phyloP scores from a whole-genome alignment of 2,797 vertebrate species.

The Leptoclinus maculatus region DNA sequence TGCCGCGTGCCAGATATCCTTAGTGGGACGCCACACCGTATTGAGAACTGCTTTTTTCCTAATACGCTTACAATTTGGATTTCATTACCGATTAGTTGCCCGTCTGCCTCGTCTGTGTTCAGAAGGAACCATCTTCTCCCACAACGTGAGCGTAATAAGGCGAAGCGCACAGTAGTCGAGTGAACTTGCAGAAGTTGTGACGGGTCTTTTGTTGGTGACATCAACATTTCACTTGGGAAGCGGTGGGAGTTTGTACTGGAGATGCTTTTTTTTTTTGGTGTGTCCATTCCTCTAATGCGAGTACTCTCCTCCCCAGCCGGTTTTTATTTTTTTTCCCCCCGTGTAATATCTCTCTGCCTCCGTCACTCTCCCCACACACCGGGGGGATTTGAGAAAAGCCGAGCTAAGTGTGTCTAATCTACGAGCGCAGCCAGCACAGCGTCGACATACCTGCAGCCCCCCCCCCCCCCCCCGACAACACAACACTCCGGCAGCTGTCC shows the following conservation, averaged over 20 bases:
- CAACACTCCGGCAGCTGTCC: constrained; percentile 52
- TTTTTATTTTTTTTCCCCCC: constrained; percentile 47
- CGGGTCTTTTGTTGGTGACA: constrained; percentile 31
- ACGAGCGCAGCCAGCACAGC: constrained; percentile 54
- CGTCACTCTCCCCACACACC: neutral
- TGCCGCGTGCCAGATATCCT: constrained; percentile 24
- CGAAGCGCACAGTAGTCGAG: constrained; percentile 22
- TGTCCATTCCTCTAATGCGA: constrained; percentile 3
- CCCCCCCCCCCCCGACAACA: constrained; percentile 59
- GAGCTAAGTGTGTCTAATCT: constrained; percentile 74
- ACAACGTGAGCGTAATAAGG: neutral
- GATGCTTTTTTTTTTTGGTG: constrained; percentile 11
- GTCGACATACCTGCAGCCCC: constrained; percentile 56
- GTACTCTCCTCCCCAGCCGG: constrained; percentile 2
- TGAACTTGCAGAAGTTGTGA: constrained; percentile 28
- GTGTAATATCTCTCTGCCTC: constrained; percentile 42
- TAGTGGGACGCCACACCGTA: constrained; percentile 6
- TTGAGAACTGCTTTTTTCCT: constrained; percentile 27
- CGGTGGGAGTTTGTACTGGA: neutral
- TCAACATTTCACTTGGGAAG: neutral
- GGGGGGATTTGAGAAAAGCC: constrained; percentile 58
- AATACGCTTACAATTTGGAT: constrained; percentile 44
- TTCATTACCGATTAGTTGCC: constrained; percentile 49
- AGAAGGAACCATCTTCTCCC: constrained; percentile 33
- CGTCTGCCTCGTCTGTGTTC: constrained; percentile 37